These are phyloP conservation scores for Spilogale gracilis DNA, from an alignment of 2,113 vertebrate species.

Conservation along the genomic window DNA sequence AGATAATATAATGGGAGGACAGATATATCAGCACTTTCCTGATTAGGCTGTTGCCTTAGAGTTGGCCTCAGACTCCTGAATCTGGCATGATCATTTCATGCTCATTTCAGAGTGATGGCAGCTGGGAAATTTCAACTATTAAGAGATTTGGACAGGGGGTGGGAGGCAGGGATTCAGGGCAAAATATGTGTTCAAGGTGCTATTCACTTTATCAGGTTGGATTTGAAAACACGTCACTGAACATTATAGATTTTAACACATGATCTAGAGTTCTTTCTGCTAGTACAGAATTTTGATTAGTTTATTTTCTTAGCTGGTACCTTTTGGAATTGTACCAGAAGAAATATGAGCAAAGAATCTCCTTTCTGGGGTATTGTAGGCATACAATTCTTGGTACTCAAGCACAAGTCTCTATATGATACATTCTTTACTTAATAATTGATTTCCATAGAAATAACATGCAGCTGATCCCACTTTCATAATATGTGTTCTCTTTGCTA, in stretches of 20 bases:
- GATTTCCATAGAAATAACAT: not conserved
- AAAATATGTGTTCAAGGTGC: not conserved
- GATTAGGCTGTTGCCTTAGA: not conserved
- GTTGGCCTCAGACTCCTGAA: not conserved
- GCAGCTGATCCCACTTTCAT: not conserved
- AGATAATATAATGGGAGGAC: not conserved
- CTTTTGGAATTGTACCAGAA: not conserved
- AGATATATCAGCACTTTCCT: not conserved
- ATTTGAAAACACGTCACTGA: not conserved
- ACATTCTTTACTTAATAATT: not conserved
- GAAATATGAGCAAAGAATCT: not conserved
- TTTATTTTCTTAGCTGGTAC: not conserved
- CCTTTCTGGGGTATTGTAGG: not conserved
- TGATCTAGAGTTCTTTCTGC: not conserved
- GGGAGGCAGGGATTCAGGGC: not conserved
- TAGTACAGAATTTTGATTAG: fast-evolving
- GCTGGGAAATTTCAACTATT: not conserved
- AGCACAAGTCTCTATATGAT: not conserved
- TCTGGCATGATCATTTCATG: not conserved
- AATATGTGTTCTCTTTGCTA: not conserved
- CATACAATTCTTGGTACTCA: no score
- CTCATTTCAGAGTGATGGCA: not conserved
- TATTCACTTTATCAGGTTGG: not conserved
- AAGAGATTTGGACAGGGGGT: not conserved
- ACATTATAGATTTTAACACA: fast-evolving